A percentile compares a stretch with the other conserved stretches of the same genome.
phyloP scores from a whole-genome alignment of 2,113 vertebrate genomes.

The Eulacestoma nigropectus region DNA sequence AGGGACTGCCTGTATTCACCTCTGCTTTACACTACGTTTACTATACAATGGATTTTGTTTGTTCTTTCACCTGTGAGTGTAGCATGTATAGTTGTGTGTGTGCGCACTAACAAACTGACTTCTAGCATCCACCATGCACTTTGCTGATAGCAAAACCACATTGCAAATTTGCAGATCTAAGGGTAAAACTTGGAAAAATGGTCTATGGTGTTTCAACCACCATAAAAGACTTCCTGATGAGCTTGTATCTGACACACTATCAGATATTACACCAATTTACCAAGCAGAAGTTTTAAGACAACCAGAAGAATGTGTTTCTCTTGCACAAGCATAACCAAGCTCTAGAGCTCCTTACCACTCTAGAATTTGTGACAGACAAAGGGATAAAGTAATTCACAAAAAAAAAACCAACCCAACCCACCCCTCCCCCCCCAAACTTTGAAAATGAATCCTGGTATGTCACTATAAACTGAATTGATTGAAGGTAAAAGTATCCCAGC shows the following conservation, averaged over 20 bases:
- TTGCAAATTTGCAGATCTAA: not conserved
- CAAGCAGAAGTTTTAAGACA: not conserved
- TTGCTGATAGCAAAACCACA: not conserved
- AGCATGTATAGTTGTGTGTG: fast-evolving
- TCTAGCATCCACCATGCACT: not conserved
- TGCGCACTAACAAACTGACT: not conserved
- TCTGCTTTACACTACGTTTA: not conserved
- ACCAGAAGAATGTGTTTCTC: not conserved
- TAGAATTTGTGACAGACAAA: not conserved
- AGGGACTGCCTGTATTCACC: not conserved
- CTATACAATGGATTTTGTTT: not conserved
- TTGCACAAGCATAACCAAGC: not conserved
- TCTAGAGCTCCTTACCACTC: not conserved
- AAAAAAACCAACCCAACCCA: no score
- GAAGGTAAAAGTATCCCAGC: not conserved
- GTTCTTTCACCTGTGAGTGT: not conserved
- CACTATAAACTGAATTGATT: not conserved
- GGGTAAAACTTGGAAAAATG: not conserved
- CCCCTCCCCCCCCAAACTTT: no score
- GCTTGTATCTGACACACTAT: not conserved
- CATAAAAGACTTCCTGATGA: not conserved
- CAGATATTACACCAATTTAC: not conserved
- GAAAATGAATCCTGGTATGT: not conserved
- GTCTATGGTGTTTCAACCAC: not conserved
- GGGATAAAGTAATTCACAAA: not conserved